A percentile compares a stretch with the other conserved stretches of the same genome.
Conservation (phyloP, 1,140 invertebrate genomes). For the Hylyphantes graminicola region DNA sequence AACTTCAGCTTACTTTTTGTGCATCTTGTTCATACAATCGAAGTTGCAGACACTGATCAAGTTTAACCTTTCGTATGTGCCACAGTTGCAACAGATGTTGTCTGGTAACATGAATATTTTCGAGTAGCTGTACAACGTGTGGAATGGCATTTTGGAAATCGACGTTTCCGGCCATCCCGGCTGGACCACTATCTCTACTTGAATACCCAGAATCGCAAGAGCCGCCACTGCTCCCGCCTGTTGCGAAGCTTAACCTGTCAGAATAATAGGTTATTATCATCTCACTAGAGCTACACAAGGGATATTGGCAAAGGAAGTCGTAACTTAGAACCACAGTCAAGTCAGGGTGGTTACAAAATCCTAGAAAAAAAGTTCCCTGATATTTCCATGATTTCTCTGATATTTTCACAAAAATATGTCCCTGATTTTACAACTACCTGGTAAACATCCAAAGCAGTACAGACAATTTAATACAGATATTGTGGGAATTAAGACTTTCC, state of each 20-base stretch:
- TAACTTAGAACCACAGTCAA: no score
- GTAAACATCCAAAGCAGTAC: no score
- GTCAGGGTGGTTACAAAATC: no score
- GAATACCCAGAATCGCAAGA: constrained; percentile 72
- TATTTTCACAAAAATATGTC: no score
- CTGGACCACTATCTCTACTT: constrained; percentile 73
- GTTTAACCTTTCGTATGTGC: constrained; percentile 90
- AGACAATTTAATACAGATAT: no score
- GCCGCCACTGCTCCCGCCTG: constrained; percentile 64
- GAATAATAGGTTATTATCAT: background rate
- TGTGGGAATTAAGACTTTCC: no score
- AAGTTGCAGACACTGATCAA: constrained; percentile 93
- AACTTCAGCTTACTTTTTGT: constrained; percentile 79
- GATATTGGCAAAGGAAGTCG: no score
- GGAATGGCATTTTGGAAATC: constrained; percentile 73
- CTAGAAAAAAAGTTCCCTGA: no score
- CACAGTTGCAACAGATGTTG: constrained; percentile 92
- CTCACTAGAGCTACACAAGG: no score
- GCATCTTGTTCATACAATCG: constrained; percentile 96
- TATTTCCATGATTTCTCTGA: no score
- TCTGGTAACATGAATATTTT: constrained; percentile 85
- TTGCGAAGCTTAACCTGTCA: constrained; percentile 66
- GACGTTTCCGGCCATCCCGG: constrained; percentile 76
- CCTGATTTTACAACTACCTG: no score
- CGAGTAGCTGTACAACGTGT: constrained; percentile 77